Percentiles rank a stretch among this genome's conserved stretches.
These are phyloP conservation scores for Urocynchramus pylzowi DNA, from an alignment of 2,113 vertebrate genomes.

Conservation along the genomic window DNA sequence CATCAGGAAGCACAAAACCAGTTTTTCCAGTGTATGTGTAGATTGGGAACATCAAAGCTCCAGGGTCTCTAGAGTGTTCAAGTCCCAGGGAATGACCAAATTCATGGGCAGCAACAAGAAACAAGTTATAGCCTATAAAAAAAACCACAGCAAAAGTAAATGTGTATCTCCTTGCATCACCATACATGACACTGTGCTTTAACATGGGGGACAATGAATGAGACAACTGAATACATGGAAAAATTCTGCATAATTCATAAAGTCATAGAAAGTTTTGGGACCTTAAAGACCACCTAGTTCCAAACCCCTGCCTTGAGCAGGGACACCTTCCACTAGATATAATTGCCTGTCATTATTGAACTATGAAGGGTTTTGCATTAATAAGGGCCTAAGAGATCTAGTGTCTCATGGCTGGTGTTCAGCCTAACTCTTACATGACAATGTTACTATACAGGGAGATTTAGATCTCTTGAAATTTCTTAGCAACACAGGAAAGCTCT, in stretches of 20 bases:
- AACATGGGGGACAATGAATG: background rate
- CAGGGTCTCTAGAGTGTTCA: conserved; percentile 86
- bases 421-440: background rate
- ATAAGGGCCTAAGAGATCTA: fast-evolving
- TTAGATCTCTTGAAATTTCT: background rate
- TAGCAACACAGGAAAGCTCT: background rate
- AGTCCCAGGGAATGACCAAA: conserved; percentile 93
- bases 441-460: background rate
- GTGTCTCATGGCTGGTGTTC: background rate
- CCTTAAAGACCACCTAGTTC: background rate
- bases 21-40: conserved; percentile 81
- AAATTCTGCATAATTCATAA: background rate
- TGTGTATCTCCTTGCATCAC: background rate
- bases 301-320: background rate
- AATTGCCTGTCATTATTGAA: background rate
- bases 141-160: background rate
- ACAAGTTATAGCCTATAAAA: conserved; percentile 88
- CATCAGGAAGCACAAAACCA: conserved; percentile 83
- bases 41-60: conserved; percentile 92
- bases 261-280: background rate
- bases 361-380: background rate
- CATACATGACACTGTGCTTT: background rate
- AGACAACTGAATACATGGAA: background rate
- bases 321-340: background rate
- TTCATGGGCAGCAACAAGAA: conserved; percentile 91